phyloP scores from a whole-genome alignment of 2,113 vertebrate species.

The Poeciliopsis occidentalis region DNA sequence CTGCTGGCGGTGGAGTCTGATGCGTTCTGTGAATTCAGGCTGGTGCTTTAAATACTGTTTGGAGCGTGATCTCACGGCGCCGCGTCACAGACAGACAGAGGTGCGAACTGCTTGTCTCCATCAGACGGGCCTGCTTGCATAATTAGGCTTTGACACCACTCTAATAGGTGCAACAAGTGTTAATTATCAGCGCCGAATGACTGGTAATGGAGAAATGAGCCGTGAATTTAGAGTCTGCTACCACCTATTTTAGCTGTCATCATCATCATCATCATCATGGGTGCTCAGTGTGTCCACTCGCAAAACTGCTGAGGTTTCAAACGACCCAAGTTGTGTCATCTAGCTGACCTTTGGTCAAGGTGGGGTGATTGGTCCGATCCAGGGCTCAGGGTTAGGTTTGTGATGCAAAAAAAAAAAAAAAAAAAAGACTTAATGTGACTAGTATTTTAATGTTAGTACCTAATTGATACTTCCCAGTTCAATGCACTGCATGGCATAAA shows the following conservation, averaged over 20 bases:
- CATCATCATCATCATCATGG: neutral
- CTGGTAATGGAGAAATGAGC: neutral
- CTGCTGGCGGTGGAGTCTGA: neutral
- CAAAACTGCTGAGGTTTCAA: neutral
- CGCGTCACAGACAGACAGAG: constrained; percentile 22
- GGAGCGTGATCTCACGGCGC: neutral
- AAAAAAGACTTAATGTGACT: neutral
- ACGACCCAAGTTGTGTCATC: neutral
- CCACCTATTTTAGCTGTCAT: neutral
- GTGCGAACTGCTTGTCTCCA: constrained; percentile 46
- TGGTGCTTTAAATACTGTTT: constrained; percentile 13
- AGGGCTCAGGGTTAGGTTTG: neutral
- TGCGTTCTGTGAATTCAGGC: neutral
- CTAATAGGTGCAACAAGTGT: neutral
- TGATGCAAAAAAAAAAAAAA: neutral
- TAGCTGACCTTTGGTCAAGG: neutral
- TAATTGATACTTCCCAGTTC: neutral
- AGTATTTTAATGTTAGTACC: too few species aligned
- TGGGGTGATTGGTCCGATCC: too few species aligned
- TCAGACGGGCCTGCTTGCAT: constrained; percentile 32
- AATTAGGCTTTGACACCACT: constrained; percentile 12
- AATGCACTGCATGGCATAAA: neutral
- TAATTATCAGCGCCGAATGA: neutral
- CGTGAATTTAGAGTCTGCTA: neutral
- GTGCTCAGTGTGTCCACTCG: neutral